Base-by-base conservation (phyloP, 2,113 vertebrate genomes). In the Puma concolor region DNA sequence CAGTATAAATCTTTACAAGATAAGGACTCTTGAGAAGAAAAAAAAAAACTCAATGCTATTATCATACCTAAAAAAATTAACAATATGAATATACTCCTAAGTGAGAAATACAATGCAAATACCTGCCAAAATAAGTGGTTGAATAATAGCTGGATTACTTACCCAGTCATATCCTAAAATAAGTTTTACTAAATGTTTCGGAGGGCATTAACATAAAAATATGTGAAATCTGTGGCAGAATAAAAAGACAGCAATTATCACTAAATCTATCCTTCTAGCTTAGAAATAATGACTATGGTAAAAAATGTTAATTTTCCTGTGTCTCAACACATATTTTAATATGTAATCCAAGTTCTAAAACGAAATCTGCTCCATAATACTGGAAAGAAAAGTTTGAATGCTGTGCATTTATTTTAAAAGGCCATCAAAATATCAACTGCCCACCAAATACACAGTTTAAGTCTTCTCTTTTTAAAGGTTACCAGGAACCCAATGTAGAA, bases 41-140 rank as follows among this genome's bases (percentile, higher is more conserved):
- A 77, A 36, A 36, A 60, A 38, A 44, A 85, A 19, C 15, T 12
- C 15, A 81, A 95, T 54, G 80, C 12, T 77, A 76, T 25, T 64
- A 23, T 52, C 11, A 13, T 84, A 57, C 23, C 36, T 87, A 80
- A 63, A 57, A 89, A 83, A 92, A 81, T 84, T 44, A 95, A 95
- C 21, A 52, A 52, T 27, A 87, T 12, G 16, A 77, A 67, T 85
- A 77, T 72, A 88, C 72, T 81, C 7, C 67, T 79, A 84, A 84
- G 72, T 92, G 41, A 83, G 48, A 93, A 81, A 60, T 71, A 88
- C 38, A 80, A 31, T 81, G 50, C 48, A 94, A 94, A 94, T 79
- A 87, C 23, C 66, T 72, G 23, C 52, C 81, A 80, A 84, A 94
- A 84, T 57, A 83, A 95, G 79, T 67, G 91, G 36, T 33, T 79